Evolutionary conservation across 2,113 vertebrate genomes (phyloP).

Genomic region (Pardalotus punctatus): DNA sequence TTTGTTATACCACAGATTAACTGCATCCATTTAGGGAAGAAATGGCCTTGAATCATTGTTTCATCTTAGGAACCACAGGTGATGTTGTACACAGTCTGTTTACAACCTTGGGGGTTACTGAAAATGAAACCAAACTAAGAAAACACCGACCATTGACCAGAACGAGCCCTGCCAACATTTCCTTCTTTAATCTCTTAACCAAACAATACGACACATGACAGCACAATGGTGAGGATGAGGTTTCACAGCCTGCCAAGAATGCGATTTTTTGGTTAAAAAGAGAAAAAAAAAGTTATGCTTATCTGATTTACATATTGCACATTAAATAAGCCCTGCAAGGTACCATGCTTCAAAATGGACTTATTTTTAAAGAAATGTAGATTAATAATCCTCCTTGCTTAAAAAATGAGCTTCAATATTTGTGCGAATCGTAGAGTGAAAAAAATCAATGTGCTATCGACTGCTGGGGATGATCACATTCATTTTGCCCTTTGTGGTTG

Average conservation of each 20-base stretch:
- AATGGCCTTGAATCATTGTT: slow-evolving; percentile 43
- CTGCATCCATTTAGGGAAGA: slow-evolving; percentile 38
- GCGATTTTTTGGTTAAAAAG: slow-evolving; percentile 6
- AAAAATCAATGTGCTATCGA: slow-evolving; percentile 83
- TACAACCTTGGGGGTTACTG: slow-evolving; percentile 53
- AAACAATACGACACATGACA: slow-evolving; percentile 16
- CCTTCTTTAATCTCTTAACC: slow-evolving; percentile 63
- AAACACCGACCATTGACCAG: slow-evolving; percentile 46
- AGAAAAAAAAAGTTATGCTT: neutral
- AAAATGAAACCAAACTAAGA: slow-evolving; percentile 60
- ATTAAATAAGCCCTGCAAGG: slow-evolving; percentile 43
- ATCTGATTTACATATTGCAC: slow-evolving; percentile 43
- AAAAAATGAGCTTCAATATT: slow-evolving; percentile 82
- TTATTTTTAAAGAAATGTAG: slow-evolving; percentile 73
- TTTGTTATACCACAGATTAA: slow-evolving; percentile 61
- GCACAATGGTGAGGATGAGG: neutral
- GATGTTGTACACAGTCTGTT: slow-evolving; percentile 53
- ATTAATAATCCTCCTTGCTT: slow-evolving; percentile 78
- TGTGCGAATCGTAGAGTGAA: slow-evolving; percentile 78
- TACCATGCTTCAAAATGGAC: slow-evolving; percentile 37
- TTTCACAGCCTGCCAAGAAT: slow-evolving; percentile 12
- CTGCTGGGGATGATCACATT: slow-evolving; percentile 80
- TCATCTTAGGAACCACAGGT: slow-evolving; percentile 64
- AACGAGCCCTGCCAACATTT: slow-evolving; percentile 37
- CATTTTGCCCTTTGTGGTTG: slow-evolving; percentile 86